Evolutionary conservation across 2,113 vertebrate species (phyloP), one percentile per base, ranked within the genome.

Genomic region (Sphyrna mokarran): DNA sequence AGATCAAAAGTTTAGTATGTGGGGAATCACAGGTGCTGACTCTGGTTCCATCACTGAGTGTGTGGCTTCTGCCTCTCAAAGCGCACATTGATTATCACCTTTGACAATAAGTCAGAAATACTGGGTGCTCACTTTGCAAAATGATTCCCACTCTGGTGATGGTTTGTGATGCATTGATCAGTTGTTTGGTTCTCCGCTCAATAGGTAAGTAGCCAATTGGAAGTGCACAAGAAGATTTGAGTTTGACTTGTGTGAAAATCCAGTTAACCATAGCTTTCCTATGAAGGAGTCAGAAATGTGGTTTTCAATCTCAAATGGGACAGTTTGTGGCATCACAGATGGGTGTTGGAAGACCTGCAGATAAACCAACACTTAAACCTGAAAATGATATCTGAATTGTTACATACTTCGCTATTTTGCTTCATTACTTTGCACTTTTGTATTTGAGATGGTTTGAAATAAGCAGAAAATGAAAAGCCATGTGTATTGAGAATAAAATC

Each of bases 371-470:
- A 61, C 29, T 90, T 90, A 90, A 90, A 63, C 29, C 4, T 18
- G 26, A 33, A n/a, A 18, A 89, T 29, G 40, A 54, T 48, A 10
- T 54, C 29, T 63, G 48, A 54, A 90, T n/a, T 83, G 26, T 61
- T 61, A 18, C 54, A 63, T 90, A n/a, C 58, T 90, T 90, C n/a
- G 54, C 58, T 90, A 33, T 63, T 90, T 90, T 90, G 87, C 58
- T 90, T 58, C 58, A 58, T 90, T 63, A 90, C 26, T 90, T 90
- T 63, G 58, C 87, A 90, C 54, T 90, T 90, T 63, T 61, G 29
- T 90, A 63, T 90, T 90, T 90, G 58, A 61, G 4, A 83, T 83
- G 16, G 54, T n/a, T 29, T 90, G 87, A n/a, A 90, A 90, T 33
- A 90, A 61, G 87, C 29, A 16, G 29, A 29, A 90, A 63, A 90